Evolutionary conservation across 2,888 invertebrate species (phyloP).

Genomic region (Priocnemis perturbator): DNA sequence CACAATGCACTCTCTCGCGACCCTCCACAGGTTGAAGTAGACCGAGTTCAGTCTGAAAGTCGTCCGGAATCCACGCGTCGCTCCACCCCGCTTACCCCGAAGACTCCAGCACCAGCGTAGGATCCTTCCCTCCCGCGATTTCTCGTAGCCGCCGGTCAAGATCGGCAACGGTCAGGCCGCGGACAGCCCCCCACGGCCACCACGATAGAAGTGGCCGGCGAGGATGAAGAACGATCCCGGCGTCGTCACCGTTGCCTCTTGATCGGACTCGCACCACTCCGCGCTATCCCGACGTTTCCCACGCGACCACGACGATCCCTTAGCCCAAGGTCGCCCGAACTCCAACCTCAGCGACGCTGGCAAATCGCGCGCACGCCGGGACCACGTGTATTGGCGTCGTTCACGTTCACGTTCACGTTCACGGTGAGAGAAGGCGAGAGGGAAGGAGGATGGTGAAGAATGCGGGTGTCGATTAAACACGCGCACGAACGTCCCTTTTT

Average conservation of each 20-base stretch:
- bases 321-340: too few species aligned
- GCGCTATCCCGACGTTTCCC: too few species aligned
- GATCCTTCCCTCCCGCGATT: neutral
- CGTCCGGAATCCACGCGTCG: constrained; percentile 27
- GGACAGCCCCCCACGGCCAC: constrained; percentile 11
- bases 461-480: too few species aligned
- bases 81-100: constrained; percentile 8
- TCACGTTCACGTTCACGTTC: too few species aligned
- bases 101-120: neutral
- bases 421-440: too few species aligned
- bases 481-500: too few species aligned
- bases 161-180: constrained; percentile 9
- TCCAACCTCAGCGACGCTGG: too few species aligned
- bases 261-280: too few species aligned
- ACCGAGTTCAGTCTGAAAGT: constrained; percentile 65
- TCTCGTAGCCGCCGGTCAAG: neutral
- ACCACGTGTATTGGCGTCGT: too few species aligned
- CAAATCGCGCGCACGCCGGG: too few species aligned
- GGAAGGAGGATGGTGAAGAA: too few species aligned
- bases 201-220: constrained; percentile 3
- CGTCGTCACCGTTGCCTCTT: neutral
- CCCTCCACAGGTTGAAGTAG: constrained; percentile 76
- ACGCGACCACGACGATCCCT: too few species aligned
- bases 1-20: constrained; percentile 76
- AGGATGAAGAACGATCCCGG: constrained; percentile 1